Evolutionary conservation across 2,888 invertebrate species (phyloP).

Genomic region (Zeuzera pyrina): DNA sequence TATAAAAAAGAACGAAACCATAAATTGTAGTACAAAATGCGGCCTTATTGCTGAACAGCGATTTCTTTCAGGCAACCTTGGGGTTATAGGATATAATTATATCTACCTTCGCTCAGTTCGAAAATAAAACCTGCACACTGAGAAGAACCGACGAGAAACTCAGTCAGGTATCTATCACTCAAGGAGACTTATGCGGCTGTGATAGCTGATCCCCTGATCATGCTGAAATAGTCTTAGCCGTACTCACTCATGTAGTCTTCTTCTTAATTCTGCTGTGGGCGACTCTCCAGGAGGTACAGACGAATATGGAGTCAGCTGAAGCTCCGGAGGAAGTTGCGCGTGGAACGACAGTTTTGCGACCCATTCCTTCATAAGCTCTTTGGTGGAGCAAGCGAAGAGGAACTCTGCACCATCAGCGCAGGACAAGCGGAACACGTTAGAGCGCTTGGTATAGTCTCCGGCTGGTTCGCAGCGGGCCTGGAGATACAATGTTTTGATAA

Average conservation of each 20-base stretch:
- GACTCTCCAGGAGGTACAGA: slow-evolving; percentile 75
- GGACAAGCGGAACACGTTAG: slow-evolving; percentile 91
- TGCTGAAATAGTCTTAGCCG: background rate
- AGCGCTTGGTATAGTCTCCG: slow-evolving; percentile 95
- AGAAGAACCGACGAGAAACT: too few relatives aligned
- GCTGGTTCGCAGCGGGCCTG: slow-evolving; percentile 89
- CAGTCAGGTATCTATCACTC: too few relatives aligned
- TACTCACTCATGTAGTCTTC: slow-evolving; percentile 42
- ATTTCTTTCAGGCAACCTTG: too few relatives aligned
- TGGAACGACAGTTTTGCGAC: slow-evolving; percentile 94
- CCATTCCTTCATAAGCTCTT: slow-evolving; percentile 89
- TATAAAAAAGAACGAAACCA: too few relatives aligned
- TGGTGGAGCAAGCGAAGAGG: slow-evolving; percentile 81
- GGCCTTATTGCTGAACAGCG: too few relatives aligned
- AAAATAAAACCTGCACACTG: too few relatives aligned
- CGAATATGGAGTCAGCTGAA: slow-evolving; percentile 89
- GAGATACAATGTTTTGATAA: too few relatives aligned
- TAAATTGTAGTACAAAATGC: too few relatives aligned
- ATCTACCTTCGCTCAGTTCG: too few relatives aligned
- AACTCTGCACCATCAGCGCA: slow-evolving; percentile 95
- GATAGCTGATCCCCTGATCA: too few relatives aligned
- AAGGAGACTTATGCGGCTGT: too few relatives aligned
- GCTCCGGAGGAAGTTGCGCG: slow-evolving; percentile 90
- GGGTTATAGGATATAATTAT: too few relatives aligned
- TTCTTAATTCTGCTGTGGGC: slow-evolving; percentile 44